Percentiles rank a stretch among this genome's conserved stretches.
These are phyloP conservation scores for Pseudolaguvia tuberculata DNA, from an alignment of 2,113 vertebrate genomes.

Conservation along the genomic window DNA sequence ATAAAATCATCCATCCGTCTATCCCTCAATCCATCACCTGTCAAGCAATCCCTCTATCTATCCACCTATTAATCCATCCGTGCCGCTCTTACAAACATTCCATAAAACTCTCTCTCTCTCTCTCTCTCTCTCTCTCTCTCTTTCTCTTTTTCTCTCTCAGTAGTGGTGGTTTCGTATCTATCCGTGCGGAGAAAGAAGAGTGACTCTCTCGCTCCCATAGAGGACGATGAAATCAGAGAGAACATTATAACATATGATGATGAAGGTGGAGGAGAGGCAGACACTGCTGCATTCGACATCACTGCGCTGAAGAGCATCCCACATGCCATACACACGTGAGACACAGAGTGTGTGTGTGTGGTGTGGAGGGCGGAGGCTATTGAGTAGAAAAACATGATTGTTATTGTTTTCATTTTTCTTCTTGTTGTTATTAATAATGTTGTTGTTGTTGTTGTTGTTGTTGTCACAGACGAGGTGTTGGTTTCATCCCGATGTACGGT, in stretches of 20 bases:
- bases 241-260: conserved; percentile 82
- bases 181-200: conserved; percentile 67
- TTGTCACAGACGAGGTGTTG: conserved; percentile 52
- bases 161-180: conserved; percentile 68
- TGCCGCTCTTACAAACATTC: too few species aligned
- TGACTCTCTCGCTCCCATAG: conserved; percentile 64
- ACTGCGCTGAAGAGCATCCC: conserved; percentile 70
- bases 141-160: conserved; percentile 53
- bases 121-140: not conserved
- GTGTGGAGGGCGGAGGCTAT: not conserved
- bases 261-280: conserved; percentile 83
- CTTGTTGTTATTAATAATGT: not conserved
- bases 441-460: not conserved
- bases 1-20: too few species aligned
- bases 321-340: conserved; percentile 62
- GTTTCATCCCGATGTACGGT: conserved; percentile 64
- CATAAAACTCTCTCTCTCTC: conserved; percentile 31
- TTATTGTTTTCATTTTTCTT: not conserved
- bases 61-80: too few species aligned
- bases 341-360: not conserved
- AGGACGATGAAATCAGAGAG: conserved; percentile 73
- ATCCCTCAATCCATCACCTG: too few species aligned
- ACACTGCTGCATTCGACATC: conserved; percentile 87
- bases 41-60: too few species aligned
- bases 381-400: not conserved